Conservation (phyloP, 2,797 vertebrate species). For the Pelodytes ibericus region DNA sequence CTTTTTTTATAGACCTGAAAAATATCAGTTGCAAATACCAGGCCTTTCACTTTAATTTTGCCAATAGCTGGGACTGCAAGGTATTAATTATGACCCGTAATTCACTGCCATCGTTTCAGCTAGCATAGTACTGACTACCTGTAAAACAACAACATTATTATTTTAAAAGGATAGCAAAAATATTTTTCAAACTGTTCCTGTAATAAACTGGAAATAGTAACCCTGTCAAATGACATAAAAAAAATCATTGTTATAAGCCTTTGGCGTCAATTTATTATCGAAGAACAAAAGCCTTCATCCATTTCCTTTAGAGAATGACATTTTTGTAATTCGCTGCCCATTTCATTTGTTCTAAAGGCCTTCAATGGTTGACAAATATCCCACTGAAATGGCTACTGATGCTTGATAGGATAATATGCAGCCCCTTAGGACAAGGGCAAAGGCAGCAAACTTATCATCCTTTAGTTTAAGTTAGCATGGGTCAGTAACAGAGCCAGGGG, state of each 20-base stretch:
- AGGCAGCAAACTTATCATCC: conserved; percentile 87
- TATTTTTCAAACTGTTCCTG: conserved; percentile 75
- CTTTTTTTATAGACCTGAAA: neutral
- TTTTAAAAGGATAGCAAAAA: conserved; percentile 72
- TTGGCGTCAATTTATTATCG: conserved; percentile 78
- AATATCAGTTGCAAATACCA: neutral
- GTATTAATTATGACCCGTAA: conserved; percentile 31
- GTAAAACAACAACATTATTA: conserved; percentile 66
- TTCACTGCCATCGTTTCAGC: conserved; percentile 22
- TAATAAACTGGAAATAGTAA: conserved; percentile 81
- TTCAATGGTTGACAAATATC: conserved; percentile 82
- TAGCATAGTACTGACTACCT: conserved; percentile 32
- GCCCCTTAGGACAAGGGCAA: conserved; percentile 84
- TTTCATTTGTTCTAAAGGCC: conserved; percentile 82
- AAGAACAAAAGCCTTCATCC: conserved; percentile 82
- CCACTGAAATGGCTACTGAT: conserved; percentile 81
- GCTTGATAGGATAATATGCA: conserved; percentile 84
- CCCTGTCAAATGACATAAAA: conserved; percentile 76
- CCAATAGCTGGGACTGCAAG: neutral
- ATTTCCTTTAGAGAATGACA: conserved; percentile 82
- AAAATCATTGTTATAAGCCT: conserved; percentile 80
- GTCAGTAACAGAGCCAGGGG: conserved; percentile 83
- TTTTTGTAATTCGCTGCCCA: conserved; percentile 82
- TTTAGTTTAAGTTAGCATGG: conserved; percentile 84
- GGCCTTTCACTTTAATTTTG: conserved; percentile 15